Evolutionary conservation across 2,888 invertebrate genomes (phyloP).

Genomic region (Diachrysia chrysitis): DNA sequence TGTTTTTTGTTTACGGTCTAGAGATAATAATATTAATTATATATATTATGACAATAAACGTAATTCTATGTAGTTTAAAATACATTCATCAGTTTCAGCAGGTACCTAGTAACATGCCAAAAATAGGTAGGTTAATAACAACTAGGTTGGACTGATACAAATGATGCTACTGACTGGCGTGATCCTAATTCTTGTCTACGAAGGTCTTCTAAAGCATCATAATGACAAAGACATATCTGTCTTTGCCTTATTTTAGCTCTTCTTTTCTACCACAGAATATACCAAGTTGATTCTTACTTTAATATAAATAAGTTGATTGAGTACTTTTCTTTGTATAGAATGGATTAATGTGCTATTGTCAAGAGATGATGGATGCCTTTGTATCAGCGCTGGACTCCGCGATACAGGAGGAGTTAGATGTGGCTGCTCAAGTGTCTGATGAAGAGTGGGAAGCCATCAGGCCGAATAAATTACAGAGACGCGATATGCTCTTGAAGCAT

Average conservation of each 20-base stretch:
- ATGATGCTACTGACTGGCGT: too few species aligned
- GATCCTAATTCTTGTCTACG: too few species aligned
- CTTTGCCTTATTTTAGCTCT: too few species aligned
- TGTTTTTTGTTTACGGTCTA: conserved; percentile 1
- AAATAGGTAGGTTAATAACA: too few species aligned
- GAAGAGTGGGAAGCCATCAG: conserved; percentile 96
- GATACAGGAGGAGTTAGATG: conserved; percentile 91
- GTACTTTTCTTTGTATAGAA: conserved; percentile 79
- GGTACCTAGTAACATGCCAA: too few species aligned
- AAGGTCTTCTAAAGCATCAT: too few species aligned
- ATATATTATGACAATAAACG: too few species aligned
- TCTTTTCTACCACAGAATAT: too few species aligned
- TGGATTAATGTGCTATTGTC: conserved; percentile 91
- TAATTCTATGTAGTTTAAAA: not conserved
- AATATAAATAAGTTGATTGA: not conserved
- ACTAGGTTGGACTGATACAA: too few species aligned
- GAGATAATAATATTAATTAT: too few species aligned
- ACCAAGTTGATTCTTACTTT: not conserved
- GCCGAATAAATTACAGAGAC: conserved; percentile 91
- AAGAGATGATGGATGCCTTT: conserved; percentile 91
- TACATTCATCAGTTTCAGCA: not conserved
- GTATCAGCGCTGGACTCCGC: conserved; percentile 92
- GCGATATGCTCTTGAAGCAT: conserved; percentile 90
- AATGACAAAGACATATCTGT: too few species aligned
- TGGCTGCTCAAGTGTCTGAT: conserved; percentile 93